phyloP scores from a whole-genome alignment of 2,797 vertebrate species.

The Tympanoctomys barrerae region DNA sequence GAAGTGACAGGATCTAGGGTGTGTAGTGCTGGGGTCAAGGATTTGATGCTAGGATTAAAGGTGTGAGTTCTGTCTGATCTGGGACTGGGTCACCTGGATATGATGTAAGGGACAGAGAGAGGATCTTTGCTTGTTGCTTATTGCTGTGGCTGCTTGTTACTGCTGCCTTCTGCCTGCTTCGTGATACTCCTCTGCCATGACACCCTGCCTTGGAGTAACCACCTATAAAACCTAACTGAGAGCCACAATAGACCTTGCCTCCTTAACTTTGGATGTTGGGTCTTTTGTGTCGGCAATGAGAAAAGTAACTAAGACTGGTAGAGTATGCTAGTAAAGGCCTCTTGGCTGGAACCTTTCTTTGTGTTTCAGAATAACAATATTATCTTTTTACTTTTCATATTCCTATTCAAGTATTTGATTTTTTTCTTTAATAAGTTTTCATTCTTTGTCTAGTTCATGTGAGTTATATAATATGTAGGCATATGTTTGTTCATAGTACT shows the following conservation, averaged over 20 bases:
- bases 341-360: neutral
- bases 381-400: neutral
- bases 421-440: neutral
- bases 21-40: neutral
- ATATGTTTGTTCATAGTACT: neutral
- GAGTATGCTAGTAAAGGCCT: neutral
- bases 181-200: neutral
- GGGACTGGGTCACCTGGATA: neutral
- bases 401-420: neutral
- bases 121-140: neutral
- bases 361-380: neutral
- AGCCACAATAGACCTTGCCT: neutral
- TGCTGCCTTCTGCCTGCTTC: neutral
- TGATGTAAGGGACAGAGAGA: neutral
- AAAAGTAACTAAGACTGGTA: neutral
- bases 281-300: neutral
- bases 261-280: neutral
- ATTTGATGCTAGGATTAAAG: neutral
- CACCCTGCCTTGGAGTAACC: neutral
- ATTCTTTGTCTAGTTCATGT: neutral
- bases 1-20: neutral
- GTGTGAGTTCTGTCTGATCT: neutral
- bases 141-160: neutral
- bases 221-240: neutral
- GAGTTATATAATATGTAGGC: neutral